A percentile compares a stretch with the other conserved stretches of the same genome.
Conservation (phyloP, 2,888 invertebrate genomes). For the Venustoraphidia nigricollis region DNA sequence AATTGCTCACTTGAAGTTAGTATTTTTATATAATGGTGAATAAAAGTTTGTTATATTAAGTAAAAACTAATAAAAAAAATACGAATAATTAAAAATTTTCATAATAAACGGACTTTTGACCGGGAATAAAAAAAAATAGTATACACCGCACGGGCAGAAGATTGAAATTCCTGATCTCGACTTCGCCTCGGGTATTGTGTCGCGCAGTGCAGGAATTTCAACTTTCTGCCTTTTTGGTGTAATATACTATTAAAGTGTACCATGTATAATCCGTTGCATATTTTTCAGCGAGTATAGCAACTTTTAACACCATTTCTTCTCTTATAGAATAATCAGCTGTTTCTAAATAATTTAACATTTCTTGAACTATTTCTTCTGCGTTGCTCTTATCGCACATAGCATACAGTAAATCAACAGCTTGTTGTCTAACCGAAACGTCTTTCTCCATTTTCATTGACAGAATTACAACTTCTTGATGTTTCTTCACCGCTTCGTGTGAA, state of each 20-base stretch:
- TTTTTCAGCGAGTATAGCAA: slow-evolving; percentile 97
- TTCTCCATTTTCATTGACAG: slow-evolving; percentile 98
- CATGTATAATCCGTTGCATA: slow-evolving; percentile 99
- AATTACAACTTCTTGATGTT: slow-evolving; percentile 98
- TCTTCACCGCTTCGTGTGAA: slow-evolving; percentile 98
- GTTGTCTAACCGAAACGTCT: slow-evolving; percentile 93
- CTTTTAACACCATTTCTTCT: slow-evolving; percentile 99
- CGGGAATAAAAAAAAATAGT: no score
- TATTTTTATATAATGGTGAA: no score
- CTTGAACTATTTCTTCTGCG: slow-evolving; percentile 98
- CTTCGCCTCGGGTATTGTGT: no score
- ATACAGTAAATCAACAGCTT: slow-evolving; percentile 95
- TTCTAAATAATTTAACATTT: slow-evolving; percentile 98
- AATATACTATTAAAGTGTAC: slow-evolving; percentile 51
- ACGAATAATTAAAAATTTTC: no score
- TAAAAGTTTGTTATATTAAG: no score
- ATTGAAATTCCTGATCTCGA: no score
- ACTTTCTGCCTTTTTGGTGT: no score
- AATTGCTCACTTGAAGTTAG: no score
- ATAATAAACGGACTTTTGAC: no score
- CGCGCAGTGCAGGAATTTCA: no score
- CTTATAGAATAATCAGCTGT: slow-evolving; percentile 99
- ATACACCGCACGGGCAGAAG: no score
- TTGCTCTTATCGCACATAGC: slow-evolving; percentile 99
- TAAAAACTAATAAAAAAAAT: no score